Evolutionary conservation across 2,888 invertebrate genomes (phyloP).

Genomic region (Euplexia lucipara): DNA sequence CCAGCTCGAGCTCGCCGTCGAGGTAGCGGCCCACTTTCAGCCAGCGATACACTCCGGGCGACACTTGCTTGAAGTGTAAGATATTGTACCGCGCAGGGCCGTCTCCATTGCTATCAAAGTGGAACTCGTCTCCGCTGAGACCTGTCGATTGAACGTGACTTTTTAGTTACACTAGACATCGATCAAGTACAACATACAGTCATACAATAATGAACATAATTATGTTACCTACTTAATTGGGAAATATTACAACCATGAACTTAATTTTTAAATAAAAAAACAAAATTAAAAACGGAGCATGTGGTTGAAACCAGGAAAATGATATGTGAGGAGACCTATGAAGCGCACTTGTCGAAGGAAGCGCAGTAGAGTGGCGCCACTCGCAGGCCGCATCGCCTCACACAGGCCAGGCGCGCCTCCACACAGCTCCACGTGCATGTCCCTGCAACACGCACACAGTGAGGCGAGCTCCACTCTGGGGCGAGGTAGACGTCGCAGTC

Average conservation of each 20-base stretch:
- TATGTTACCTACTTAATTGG: background rate
- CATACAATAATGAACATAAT: background rate
- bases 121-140: constrained; percentile 96
- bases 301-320: constrained; percentile 7
- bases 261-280: too few species aligned
- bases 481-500: background rate
- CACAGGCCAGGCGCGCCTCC: constrained; percentile 94
- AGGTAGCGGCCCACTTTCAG: constrained; percentile 96
- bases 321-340: constrained; percentile 68
- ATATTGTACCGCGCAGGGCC: constrained; percentile 98
- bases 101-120: constrained; percentile 97
- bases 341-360: constrained; percentile 97
- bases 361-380: constrained; percentile 96
- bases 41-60: constrained; percentile 95
- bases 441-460: constrained; percentile 86
- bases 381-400: constrained; percentile 96
- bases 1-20: constrained; percentile 94
- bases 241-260: background rate
- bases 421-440: constrained; percentile 96
- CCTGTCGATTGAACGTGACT: constrained; percentile 88
- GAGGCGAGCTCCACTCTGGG: background rate
- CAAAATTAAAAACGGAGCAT: background rate
- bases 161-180: background rate
- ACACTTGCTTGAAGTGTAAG: constrained; percentile 97
- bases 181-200: background rate